Evolutionary conservation across 1,140 invertebrate genomes (phyloP).

Genomic region (Tenebrio molitor): DNA sequence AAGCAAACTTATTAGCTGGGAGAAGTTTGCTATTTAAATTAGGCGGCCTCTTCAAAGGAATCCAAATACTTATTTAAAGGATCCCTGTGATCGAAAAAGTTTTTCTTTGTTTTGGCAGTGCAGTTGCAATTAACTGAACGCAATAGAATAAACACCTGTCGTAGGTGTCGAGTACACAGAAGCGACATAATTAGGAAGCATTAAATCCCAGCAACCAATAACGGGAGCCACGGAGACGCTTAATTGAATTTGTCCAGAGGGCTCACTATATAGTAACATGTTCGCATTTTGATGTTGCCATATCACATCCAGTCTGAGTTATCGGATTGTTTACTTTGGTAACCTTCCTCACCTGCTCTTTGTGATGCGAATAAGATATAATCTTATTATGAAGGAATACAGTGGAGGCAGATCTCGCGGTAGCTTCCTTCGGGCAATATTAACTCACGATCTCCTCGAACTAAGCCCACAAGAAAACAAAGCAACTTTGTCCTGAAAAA

Average conservation of each 20-base stretch:
- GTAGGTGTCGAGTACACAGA: not conserved
- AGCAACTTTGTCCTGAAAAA: slow-evolving; percentile 7
- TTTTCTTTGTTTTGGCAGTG: slow-evolving; percentile 15
- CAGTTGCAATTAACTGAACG: not conserved
- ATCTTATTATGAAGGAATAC: slow-evolving; percentile 27
- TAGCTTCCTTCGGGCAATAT: slow-evolving; percentile 19
- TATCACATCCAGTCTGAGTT: slow-evolving; percentile 29
- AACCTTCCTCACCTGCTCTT: slow-evolving; percentile 35
- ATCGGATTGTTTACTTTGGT: slow-evolving; percentile 37
- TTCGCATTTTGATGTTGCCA: slow-evolving; percentile 25
- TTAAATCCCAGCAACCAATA: slow-evolving; percentile 9
- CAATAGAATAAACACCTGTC: slow-evolving; percentile 4
- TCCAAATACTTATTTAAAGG: slow-evolving; percentile 41
- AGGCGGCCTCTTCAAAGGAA: slow-evolving; percentile 41
- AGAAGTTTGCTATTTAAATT: slow-evolving; percentile 46
- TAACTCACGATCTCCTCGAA: slow-evolving; percentile 25
- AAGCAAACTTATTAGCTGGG: slow-evolving; percentile 41
- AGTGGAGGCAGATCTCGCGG: not conserved
- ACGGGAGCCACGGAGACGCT: not conserved
- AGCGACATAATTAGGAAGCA: not conserved
- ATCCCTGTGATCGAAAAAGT: slow-evolving; percentile 35
- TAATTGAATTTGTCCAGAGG: slow-evolving; percentile 31
- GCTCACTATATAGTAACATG: slow-evolving; percentile 20
- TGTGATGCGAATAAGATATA: slow-evolving; percentile 39
- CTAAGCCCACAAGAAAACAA: slow-evolving; percentile 32